Conservation (phyloP, 2,797 vertebrate genomes). For the Yasuhikotakia modesta region DNA sequence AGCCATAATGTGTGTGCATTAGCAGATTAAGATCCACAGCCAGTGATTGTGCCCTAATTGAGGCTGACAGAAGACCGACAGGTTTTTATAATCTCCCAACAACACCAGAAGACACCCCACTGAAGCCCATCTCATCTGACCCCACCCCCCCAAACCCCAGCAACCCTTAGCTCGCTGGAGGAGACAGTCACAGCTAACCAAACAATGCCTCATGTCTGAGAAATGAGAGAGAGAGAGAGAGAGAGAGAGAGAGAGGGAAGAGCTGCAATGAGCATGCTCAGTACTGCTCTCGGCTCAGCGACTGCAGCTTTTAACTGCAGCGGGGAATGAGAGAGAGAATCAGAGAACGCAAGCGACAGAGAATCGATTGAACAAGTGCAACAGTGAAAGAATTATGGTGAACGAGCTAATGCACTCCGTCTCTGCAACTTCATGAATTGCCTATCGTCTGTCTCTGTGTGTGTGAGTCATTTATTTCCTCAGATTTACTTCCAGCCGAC, state of each 20-base stretch:
- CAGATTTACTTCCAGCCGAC: background rate
- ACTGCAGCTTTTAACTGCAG: conserved; percentile 80
- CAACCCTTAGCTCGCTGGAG: conserved; percentile 1
- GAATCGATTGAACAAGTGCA: conserved; percentile 30
- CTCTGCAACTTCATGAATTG: background rate
- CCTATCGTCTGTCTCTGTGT: background rate
- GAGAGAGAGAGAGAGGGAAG: conserved; percentile 46
- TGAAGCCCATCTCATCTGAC: conserved; percentile 30
- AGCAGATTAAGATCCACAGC: conserved; percentile 76
- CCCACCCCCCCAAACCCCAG: background rate
- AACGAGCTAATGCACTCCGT: conserved; percentile 30
- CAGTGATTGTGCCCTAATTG: conserved; percentile 71
- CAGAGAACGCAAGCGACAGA: conserved; percentile 18
- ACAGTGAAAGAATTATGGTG: conserved; percentile 36
- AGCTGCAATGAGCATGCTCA: conserved; percentile 76
- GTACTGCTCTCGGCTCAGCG: conserved; percentile 66
- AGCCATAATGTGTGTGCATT: conserved; percentile 64
- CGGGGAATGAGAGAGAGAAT: conserved; percentile 62
- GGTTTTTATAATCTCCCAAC: conserved; percentile 60
- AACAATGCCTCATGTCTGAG: conserved; percentile 40
- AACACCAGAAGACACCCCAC: conserved; percentile 36
- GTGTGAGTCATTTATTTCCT: background rate
- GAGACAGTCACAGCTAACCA: conserved; percentile 42
- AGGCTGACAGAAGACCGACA: conserved; percentile 61
- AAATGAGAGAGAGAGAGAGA: conserved; percentile 62